Base-by-base conservation (phyloP, 2,888 invertebrate species). In the Tetranychus piercei region DNA sequence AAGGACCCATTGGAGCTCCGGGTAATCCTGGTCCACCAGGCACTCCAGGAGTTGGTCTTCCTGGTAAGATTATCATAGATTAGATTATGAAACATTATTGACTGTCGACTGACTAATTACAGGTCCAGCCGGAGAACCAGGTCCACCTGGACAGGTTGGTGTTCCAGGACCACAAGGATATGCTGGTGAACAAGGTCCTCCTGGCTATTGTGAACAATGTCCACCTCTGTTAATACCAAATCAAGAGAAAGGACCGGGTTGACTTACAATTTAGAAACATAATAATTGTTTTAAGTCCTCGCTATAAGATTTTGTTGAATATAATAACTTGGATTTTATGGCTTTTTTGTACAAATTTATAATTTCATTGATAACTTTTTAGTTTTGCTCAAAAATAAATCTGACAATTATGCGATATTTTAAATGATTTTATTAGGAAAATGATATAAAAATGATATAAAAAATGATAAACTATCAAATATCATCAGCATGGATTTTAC, bases 11-110 rank as follows among this genome's bases (percentile, higher is more conserved):
- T 7, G 55, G 55, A 0, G 86, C 87, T 1, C 85, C 87, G 74
- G 91, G 91, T 9, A 88, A 89, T 79, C 83, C 88, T 6, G 91
- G 91, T 72, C 83, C 87, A 82, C 86, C 88, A 83, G 90, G 90
- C 44, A 85, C 87, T n/a, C 84, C 87, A 9, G 92, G 92, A 69
- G n/a, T 69, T 8, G 69, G 69, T 23, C 9, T 69, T 11, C 55
- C 9, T 15, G 55, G 55, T 55, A 55, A 55, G 55, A 15, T 34
- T 34, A 34, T 4, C 3, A 34, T 5, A 5, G 5, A 34, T 34
- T 15, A 15, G 9, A 6, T 15, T 55, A 55, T 15, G 15, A 9
- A 55, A 15, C 55, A 55, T 15, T 45, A 8, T 11, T 15, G 15
- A 15, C 15, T 55, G 15, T 15, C 55, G 15, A 55, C 55, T 55